These are phyloP conservation scores for Apis dorsata DNA, from an alignment of 1,140 invertebrate genomes.

Conservation along the genomic window DNA sequence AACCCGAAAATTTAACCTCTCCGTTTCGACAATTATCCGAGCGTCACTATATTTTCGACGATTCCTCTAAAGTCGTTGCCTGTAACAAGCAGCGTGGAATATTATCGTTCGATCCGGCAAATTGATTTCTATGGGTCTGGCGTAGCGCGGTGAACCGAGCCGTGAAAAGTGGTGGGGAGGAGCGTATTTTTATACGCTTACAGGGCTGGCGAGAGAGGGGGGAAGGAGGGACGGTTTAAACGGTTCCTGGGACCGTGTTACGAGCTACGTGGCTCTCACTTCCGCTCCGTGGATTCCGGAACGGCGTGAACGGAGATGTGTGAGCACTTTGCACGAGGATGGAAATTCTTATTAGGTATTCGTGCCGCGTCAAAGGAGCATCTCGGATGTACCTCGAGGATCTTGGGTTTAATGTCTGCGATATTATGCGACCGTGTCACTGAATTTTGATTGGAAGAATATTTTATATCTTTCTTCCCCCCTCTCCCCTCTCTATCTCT, in stretches of 20 bases:
- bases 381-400: background rate
- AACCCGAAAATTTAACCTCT: no score
- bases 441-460: constrained; percentile 19
- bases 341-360: constrained; percentile 17
- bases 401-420: background rate
- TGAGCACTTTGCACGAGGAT: constrained; percentile 10
- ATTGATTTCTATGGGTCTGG: background rate
- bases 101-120: background rate
- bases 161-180: background rate
- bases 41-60: no score
- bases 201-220: background rate
- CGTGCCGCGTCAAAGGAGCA: constrained; percentile 5
- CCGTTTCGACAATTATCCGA: no score
- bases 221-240: background rate
- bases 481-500: background rate
- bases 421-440: background rate
- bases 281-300: background rate
- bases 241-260: background rate
- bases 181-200: background rate
- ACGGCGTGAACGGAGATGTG: background rate
- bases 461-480: background rate
- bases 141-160: background rate
- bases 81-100: background rate
- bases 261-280: background rate
- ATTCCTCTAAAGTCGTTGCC: no score